Base-by-base conservation (phyloP, 2,113 vertebrate genomes). In the Phaethon lepturus region DNA sequence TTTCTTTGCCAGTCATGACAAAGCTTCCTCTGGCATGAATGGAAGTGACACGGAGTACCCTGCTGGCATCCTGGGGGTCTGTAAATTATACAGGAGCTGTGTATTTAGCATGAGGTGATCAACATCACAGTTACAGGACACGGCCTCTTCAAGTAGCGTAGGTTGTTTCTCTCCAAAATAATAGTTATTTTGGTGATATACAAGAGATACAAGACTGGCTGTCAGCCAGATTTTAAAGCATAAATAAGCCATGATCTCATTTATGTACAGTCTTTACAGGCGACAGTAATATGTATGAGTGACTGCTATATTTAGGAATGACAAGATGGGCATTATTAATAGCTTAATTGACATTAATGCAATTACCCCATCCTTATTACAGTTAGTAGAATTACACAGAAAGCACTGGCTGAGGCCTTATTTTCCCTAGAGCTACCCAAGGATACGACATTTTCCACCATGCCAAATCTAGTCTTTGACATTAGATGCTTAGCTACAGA, bases 271-370 rank as follows among this genome's bases (percentile, higher is more conserved):
- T 73, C 86, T 97, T 98, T 95, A 94, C 90, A 96, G 94, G 91
- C 45, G 13, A 98, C 87, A 93, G 94, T 93, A 97, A 97, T 93
- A 94, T 88, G 79, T 97, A 92, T 96, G 96, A 97, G 93, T 96
- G 96, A 86, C 97, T 91, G 86, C 94, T 98, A 93, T 94, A 98
- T 98, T 98, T 98, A 97, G 95, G 95, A 97, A 98, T 97, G 97
- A 97, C 97, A 98, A 95, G 97, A 98, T 96, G 88, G 96, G 90
- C 89, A 97, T 98, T 98, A 98, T 98, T 98, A 98, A 98, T 98
- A 98, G 98, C 97, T 98, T 98, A 98, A 98, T 97, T 98, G 98
- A 98, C 98, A 98, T 98, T 98, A 98, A 98, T 97, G 97, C 97
- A 98, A 98, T 98, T 98, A 97, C 96, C 96, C 85, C 93, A 95